phyloP scores from a whole-genome alignment of 2,797 vertebrate genomes.

The Masticophis lateralis region DNA sequence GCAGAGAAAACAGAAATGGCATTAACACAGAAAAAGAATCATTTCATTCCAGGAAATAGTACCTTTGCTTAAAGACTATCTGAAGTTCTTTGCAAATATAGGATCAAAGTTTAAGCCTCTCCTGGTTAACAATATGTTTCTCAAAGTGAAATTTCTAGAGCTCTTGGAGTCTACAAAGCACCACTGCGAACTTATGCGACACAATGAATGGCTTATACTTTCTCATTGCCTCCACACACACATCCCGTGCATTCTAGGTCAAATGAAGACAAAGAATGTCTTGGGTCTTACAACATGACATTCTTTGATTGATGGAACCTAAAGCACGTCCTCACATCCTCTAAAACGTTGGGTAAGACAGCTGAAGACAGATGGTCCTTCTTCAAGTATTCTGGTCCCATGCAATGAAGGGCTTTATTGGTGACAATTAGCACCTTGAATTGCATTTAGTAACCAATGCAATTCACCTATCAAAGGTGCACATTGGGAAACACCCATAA shows the following conservation, averaged over 20 bases:
- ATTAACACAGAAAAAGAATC: slow-evolving; percentile 58
- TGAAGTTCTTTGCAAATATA: neutral
- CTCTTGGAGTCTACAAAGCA: neutral
- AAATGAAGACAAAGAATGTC: neutral
- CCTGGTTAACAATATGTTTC: neutral
- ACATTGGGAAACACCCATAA: neutral
- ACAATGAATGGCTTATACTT: neutral
- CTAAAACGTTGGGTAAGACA: neutral
- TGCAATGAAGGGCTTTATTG: neutral
- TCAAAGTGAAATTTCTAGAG: neutral
- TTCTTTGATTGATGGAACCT: neutral
- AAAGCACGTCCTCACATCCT: neutral
- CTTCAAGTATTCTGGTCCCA: neutral
- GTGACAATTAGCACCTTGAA: neutral
- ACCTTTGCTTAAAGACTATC: slow-evolving; percentile 48
- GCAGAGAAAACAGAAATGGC: slow-evolving; percentile 64
- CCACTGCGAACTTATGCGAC: neutral
- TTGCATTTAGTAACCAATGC: neutral
- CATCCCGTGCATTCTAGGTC: neutral
- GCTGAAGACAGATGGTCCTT: neutral
- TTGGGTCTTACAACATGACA: neutral
- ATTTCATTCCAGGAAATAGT: slow-evolving; percentile 52
- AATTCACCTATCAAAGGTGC: neutral
- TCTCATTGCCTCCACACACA: neutral
- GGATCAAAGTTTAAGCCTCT: neutral